Conservation (phyloP, 2,888 invertebrate species). For the Argyresthia goedartella region DNA sequence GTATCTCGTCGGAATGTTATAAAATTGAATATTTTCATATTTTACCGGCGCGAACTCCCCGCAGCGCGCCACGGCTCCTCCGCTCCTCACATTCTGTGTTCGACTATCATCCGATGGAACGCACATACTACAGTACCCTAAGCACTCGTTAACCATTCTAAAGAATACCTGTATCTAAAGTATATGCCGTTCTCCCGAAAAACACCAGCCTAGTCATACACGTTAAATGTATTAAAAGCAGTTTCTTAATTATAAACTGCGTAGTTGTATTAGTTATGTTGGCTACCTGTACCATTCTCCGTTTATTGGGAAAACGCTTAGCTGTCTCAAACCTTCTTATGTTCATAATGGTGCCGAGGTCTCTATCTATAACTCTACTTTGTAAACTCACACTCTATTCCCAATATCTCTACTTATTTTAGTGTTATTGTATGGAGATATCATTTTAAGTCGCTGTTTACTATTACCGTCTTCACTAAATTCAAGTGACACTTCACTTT, state of each 20-base stretch:
- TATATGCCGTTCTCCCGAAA: too few relatives aligned
- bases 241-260: too few relatives aligned
- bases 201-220: too few relatives aligned
- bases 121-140: too few relatives aligned
- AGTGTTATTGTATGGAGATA: constrained; percentile 47
- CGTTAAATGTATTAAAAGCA: too few relatives aligned
- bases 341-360: too few relatives aligned
- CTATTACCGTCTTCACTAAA: constrained; percentile 57
- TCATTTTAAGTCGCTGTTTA: constrained; percentile 65
- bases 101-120: constrained; percentile 17
- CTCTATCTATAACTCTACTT: neutral
- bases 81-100: constrained; percentile 22
- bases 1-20: constrained; percentile 63
- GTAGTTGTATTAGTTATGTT: too few relatives aligned
- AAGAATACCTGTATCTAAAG: too few relatives aligned
- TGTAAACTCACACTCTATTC: constrained; percentile 5
- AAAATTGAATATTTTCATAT: constrained; percentile 68
- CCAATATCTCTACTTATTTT: constrained; percentile 44
- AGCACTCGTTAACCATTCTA: too few relatives aligned
- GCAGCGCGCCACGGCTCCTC: constrained; percentile 39
- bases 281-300: too few relatives aligned
- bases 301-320: too few relatives aligned
- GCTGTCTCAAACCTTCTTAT: too few relatives aligned
- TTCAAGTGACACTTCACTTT: constrained; percentile 27
- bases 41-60: constrained; percentile 39